Evolutionary conservation across 2,797 vertebrate genomes (phyloP).

Genomic region (Calcarius lapponicus): DNA sequence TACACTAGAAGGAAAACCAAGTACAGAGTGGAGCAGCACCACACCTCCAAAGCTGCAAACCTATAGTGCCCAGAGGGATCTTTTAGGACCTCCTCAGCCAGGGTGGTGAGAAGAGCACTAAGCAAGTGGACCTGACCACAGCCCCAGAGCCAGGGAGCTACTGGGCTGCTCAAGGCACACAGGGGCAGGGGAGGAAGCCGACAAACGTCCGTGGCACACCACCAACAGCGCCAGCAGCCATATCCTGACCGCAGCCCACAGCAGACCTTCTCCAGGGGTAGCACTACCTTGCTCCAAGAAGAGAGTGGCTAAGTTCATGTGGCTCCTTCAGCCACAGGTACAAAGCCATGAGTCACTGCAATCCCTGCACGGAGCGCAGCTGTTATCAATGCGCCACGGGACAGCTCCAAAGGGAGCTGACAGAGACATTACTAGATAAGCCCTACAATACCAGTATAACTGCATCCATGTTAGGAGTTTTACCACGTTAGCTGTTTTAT

Average conservation of each 20-base stretch:
- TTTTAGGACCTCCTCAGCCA: background rate
- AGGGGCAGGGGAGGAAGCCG: background rate
- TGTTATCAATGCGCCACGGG: background rate
- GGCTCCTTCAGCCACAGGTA: background rate
- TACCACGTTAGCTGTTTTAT: constrained; percentile 29
- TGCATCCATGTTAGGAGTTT: constrained; percentile 16
- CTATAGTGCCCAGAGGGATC: background rate
- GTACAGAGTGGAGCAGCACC: background rate
- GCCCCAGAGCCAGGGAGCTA: background rate
- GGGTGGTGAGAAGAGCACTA: background rate
- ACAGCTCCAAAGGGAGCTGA: constrained; percentile 51
- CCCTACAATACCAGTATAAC: constrained; percentile 48
- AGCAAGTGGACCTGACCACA: accelerated
- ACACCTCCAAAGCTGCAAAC: background rate
- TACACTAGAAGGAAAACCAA: background rate
- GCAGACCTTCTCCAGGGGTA: background rate
- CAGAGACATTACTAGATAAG: constrained; percentile 22
- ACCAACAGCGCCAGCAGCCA: background rate
- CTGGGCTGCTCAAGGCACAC: accelerated
- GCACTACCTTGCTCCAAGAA: background rate
- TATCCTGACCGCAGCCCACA: background rate
- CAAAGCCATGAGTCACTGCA: background rate
- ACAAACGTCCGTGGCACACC: accelerated
- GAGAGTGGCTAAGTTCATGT: accelerated
- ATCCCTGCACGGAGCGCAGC: background rate